Conservation (phyloP, 2,888 invertebrate species). For the Bellardia bayeri region DNA sequence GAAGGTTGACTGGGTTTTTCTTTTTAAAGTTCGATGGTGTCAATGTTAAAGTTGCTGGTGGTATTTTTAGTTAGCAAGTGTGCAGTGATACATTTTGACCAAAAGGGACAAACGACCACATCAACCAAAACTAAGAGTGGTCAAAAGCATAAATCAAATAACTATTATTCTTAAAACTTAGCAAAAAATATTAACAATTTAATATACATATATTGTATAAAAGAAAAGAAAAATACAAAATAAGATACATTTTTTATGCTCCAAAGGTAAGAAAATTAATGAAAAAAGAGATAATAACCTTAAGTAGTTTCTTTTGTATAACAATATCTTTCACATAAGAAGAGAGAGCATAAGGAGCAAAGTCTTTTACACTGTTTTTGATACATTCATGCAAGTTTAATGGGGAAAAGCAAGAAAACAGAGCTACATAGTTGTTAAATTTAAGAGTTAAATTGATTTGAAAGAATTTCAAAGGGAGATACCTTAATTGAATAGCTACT, state of each 20-base stretch:
- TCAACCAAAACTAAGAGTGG: neutral
- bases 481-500: too few relatives aligned
- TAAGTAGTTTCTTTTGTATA: slow-evolving; percentile 7
- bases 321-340: neutral
- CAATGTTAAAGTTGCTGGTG: neutral
- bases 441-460: too few relatives aligned
- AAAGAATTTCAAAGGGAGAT: too few relatives aligned
- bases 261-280: slow-evolving; percentile 1
- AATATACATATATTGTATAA: slow-evolving; percentile 1
- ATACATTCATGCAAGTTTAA: too few relatives aligned
- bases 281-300: neutral
- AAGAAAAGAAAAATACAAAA: neutral
- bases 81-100: slow-evolving; percentile 20
- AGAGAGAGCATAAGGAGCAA: neutral
- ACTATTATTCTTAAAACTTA: neutral
- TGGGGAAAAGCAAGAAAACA: too few relatives aligned
- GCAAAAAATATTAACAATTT: neutral
- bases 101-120: neutral
- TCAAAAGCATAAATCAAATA: neutral
- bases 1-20: neutral
- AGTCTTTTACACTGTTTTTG: neutral
- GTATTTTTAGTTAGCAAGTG: neutral
- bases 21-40: neutral
- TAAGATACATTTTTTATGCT: too few relatives aligned
- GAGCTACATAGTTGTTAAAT: too few relatives aligned